phyloP scores from a whole-genome alignment of 2,113 vertebrate species.

The Lagopus leucura region DNA sequence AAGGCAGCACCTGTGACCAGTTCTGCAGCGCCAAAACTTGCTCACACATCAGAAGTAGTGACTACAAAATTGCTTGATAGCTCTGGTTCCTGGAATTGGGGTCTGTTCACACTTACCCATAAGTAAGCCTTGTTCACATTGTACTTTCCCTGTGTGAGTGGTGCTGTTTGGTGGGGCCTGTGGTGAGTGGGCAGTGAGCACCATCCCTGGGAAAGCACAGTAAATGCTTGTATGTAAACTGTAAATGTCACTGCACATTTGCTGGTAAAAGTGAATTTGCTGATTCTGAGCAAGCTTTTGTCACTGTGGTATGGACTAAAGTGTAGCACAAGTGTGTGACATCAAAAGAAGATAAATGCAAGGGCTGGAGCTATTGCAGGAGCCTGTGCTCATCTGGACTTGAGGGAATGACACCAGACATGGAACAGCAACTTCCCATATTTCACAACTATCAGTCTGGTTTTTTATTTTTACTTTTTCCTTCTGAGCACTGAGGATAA shows the following conservation, averaged over 20 bases:
- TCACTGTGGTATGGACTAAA: neutral
- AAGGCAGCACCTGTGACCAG: neutral
- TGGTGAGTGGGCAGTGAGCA: neutral
- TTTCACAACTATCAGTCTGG: neutral
- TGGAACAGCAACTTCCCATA: neutral
- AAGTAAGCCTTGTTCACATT: rapidly evolving
- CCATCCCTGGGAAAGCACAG: rapidly evolving
- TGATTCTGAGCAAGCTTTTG: neutral
- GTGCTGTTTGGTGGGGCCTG: neutral
- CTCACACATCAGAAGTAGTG: neutral
- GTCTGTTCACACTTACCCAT: neutral
- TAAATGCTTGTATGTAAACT: neutral
- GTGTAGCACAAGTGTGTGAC: neutral
- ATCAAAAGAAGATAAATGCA: neutral
- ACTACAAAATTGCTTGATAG: neutral
- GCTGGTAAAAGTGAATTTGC: neutral
- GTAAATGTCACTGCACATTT: neutral
- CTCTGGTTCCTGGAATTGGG: slow-evolving; percentile 9
- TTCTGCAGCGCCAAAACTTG: neutral
- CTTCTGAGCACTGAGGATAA: neutral
- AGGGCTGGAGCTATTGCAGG: neutral
- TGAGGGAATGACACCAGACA: neutral
- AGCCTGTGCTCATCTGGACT: neutral
- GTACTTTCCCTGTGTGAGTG: neutral
- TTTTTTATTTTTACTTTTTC: neutral